These are phyloP conservation scores for Coregonus clupeaformis DNA, from an alignment of 2,113 vertebrate genomes.

Conservation along the genomic window DNA sequence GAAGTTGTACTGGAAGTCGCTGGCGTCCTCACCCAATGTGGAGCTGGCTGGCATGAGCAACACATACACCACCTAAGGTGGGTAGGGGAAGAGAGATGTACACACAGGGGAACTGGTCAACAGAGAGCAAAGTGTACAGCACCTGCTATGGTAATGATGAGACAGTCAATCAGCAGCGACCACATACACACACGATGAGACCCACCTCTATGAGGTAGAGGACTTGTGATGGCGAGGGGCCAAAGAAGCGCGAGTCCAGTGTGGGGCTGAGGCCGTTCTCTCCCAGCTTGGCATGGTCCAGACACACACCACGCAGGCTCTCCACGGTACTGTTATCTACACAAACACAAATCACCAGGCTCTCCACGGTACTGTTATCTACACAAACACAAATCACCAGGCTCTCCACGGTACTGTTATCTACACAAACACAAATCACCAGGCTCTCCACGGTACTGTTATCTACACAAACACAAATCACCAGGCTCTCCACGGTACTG, in stretches of 20 bases:
- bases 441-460: no score
- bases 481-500: no score
- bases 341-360: no score
- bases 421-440: slow-evolving; percentile 1
- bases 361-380: no score
- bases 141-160: no score
- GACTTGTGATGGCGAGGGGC: slow-evolving; percentile 98
- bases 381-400: no score
- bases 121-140: no score
- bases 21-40: slow-evolving; percentile 94
- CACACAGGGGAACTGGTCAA: background rate
- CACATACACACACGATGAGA: background rate
- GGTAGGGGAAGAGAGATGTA: background rate
- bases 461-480: no score
- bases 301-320: slow-evolving; percentile 93
- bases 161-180: no score
- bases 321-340: slow-evolving; percentile 93
- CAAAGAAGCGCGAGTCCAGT: slow-evolving; percentile 97
- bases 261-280: slow-evolving; percentile 97
- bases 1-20: slow-evolving; percentile 98
- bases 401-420: no score
- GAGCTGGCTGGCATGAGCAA: slow-evolving; percentile 98
- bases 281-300: slow-evolving; percentile 97
- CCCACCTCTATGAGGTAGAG: slow-evolving; percentile 98
- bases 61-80: slow-evolving; percentile 94